These are phyloP conservation scores for Hoplostethus atlanticus DNA, from an alignment of 2,797 vertebrate species.

Conservation along the genomic window DNA sequence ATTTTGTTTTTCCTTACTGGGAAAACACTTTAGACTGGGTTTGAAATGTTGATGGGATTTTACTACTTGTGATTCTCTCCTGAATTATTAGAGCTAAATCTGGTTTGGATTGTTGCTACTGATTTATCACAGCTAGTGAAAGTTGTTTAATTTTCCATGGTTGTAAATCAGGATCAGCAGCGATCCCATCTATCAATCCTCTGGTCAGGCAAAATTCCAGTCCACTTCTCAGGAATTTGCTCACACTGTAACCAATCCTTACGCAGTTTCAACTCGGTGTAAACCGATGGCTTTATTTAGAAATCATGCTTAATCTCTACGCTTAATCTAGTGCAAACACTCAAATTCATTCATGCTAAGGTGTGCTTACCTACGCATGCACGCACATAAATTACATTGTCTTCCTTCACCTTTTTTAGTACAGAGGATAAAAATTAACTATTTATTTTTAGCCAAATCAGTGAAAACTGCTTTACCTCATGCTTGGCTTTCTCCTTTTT, in stretches of 20 bases:
- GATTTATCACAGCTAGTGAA: slow-evolving; percentile 54
- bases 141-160: slow-evolving; percentile 67
- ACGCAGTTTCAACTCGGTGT: slow-evolving; percentile 21
- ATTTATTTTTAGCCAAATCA: background rate
- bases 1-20: background rate
- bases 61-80: background rate
- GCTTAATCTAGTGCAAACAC: background rate
- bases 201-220: slow-evolving; percentile 40
- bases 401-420: slow-evolving; percentile 1
- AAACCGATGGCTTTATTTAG: slow-evolving; percentile 35
- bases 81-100: slow-evolving; percentile 36
- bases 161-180: slow-evolving; percentile 70
- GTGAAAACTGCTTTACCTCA: background rate
- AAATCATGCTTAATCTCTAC: slow-evolving; percentile 36
- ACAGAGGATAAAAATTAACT: background rate
- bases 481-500: background rate
- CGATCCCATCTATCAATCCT: slow-evolving; percentile 62
- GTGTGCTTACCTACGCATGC: background rate
- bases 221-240: slow-evolving; percentile 49
- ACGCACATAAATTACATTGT: background rate
- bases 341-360: background rate
- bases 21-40: background rate
- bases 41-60: slow-evolving; percentile 10
- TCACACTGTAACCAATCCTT: slow-evolving; percentile 12
- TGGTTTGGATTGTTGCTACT: slow-evolving; percentile 46